Conservation (phyloP, 1,140 invertebrate genomes). For the Pinna nobilis region DNA sequence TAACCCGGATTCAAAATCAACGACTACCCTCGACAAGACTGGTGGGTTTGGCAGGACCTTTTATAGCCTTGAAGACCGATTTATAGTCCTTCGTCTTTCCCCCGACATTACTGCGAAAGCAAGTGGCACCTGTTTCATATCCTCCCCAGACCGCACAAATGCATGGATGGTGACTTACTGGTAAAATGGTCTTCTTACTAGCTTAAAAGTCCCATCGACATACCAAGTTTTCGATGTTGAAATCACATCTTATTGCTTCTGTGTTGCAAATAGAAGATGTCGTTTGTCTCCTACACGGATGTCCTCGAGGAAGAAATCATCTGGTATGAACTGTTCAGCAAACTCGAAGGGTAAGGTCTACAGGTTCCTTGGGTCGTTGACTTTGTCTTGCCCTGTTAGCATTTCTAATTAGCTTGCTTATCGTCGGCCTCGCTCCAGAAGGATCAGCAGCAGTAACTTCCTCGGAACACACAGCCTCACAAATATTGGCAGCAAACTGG, state of each 20-base stretch:
- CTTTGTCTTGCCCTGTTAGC: conserved; percentile 18
- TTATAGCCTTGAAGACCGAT: not conserved
- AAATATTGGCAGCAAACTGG: no score
- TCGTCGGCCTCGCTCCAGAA: no score
- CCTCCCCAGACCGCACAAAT: not conserved
- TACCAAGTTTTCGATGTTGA: conserved; percentile 19
- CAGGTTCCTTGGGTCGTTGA: conserved; percentile 2
- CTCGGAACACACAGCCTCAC: no score
- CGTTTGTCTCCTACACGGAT: conserved; percentile 12
- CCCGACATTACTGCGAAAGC: conserved; percentile 27
- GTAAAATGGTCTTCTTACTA: not conserved
- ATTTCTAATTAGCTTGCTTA: conserved; percentile 15
- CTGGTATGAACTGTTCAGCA: not conserved
- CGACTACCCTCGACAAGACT: conserved; percentile 13
- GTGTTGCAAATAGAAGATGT: conserved; percentile 25
- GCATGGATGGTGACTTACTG: conserved; percentile 33
- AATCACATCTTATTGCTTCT: conserved; percentile 15
- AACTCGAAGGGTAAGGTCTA: not conserved
- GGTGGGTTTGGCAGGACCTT: not conserved
- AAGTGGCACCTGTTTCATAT: conserved; percentile 15
- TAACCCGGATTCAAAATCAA: conserved; percentile 33
- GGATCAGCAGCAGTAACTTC: no score
- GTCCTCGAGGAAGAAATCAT: conserved; percentile 21
- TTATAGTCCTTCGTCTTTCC: conserved; percentile 18
- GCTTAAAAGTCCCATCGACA: conserved; percentile 35